Conservation (phyloP, 2,113 vertebrate species). For the Blennius ocellaris region DNA sequence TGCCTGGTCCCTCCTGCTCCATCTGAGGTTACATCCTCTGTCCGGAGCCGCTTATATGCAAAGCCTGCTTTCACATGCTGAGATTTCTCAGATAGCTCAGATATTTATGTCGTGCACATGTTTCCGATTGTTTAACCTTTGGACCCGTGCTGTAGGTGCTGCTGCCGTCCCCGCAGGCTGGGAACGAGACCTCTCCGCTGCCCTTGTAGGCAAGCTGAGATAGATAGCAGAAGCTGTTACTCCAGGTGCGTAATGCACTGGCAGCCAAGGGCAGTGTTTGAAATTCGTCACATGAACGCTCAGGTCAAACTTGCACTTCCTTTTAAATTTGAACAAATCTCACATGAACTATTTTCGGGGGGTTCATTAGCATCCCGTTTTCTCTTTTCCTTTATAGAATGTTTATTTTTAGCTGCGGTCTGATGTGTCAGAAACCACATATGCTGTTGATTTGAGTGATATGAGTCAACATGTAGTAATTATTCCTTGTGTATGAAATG, state of each 20-base stretch:
- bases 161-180: constrained; percentile 43
- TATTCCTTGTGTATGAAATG: too few relatives aligned
- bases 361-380: background rate
- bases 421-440: too few relatives aligned
- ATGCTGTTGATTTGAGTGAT: too few relatives aligned
- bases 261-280: constrained; percentile 47
- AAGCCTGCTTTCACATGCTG: constrained; percentile 45
- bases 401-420: background rate
- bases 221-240: constrained; percentile 47
- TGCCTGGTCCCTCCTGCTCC: constrained; percentile 33
- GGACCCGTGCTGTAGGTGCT: constrained; percentile 69
- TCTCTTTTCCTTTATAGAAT: background rate
- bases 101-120: constrained; percentile 79
- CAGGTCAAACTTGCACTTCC: constrained; percentile 33
- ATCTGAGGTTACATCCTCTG: constrained; percentile 73
- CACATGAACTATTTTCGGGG: constrained; percentile 11
- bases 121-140: constrained; percentile 81
- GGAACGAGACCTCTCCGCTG: constrained; percentile 43
- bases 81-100: constrained; percentile 68
- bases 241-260: constrained; percentile 61
- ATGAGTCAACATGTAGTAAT: too few relatives aligned
- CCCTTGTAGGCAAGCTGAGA: constrained; percentile 54
- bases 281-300: constrained; percentile 57
- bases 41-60: constrained; percentile 56
- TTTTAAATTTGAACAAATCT: constrained; percentile 50